Conservation (phyloP, 92 coral and sea anemone genomes). For the Phymanthus crucifer region DNA sequence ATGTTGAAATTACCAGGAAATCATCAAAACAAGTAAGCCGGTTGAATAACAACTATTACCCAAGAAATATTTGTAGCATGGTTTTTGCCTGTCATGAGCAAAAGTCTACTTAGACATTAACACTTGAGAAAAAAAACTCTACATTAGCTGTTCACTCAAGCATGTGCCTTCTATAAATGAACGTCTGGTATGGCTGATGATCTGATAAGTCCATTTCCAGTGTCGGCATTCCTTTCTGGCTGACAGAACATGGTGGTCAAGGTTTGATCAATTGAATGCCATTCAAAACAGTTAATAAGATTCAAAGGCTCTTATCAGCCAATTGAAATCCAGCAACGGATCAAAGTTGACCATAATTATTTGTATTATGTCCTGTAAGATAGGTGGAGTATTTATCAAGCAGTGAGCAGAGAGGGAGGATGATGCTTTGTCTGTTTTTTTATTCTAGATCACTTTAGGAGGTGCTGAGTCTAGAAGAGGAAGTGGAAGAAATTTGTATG, state of each 20-base stretch:
- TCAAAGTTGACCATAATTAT: no score
- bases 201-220: background rate
- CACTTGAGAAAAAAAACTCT: background rate
- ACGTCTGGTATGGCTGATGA: constrained; percentile 1
- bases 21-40: constrained; percentile 29
- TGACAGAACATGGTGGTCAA: no score
- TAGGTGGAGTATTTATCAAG: no score
- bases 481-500: constrained; percentile 76
- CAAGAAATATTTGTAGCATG: no score
- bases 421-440: background rate
- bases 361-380: no score
- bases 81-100: background rate
- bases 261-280: background rate
- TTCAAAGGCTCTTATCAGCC: no score
- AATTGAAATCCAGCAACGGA: no score
- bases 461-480: constrained; percentile 45
- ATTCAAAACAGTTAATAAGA: background rate
- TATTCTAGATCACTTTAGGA: constrained; percentile 30
- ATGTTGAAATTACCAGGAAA: constrained; percentile 86
- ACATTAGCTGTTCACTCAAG: background rate
- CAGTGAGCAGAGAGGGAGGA: background rate
- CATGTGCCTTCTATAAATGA: background rate
- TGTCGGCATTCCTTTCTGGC: background rate
- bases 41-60: background rate
- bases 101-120: background rate